A percentile compares a stretch with the other conserved stretches of the same genome.
Conservation (phyloP, 2,888 invertebrate species). For the Oxytorus armatus region DNA sequence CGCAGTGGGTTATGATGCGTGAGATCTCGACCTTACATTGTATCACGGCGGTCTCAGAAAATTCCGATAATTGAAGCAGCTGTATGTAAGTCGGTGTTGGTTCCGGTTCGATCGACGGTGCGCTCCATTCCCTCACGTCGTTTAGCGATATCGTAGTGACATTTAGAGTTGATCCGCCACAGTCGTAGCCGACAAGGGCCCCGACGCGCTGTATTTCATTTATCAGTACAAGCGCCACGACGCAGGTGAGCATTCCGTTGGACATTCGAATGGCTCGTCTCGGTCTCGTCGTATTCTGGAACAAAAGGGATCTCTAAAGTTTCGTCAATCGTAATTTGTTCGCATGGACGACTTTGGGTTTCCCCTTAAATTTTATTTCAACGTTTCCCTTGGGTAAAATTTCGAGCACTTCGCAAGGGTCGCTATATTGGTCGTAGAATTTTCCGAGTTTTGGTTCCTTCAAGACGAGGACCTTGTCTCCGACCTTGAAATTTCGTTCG, state of each 20-base stretch:
- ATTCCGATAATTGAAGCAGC: slow-evolving; percentile 51
- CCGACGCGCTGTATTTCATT: neutral
- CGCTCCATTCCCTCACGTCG: slow-evolving; percentile 22
- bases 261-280: neutral
- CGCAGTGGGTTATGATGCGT: slow-evolving; percentile 32
- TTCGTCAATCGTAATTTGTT: slow-evolving; percentile 26
- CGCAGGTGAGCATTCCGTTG: neutral
- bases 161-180: slow-evolving; percentile 48
- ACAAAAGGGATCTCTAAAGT: neutral
- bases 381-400: slow-evolving; percentile 26
- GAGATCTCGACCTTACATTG: slow-evolving; percentile 48
- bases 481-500: slow-evolving; percentile 20
- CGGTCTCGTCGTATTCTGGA: neutral
- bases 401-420: slow-evolving; percentile 38
- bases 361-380: slow-evolving; percentile 29
- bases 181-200: slow-evolving; percentile 45
- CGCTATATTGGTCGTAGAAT: slow-evolving; percentile 36
- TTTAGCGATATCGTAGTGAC: slow-evolving; percentile 42
- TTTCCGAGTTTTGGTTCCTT: slow-evolving; percentile 49
- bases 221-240: neutral
- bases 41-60: slow-evolving; percentile 11
- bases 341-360: slow-evolving; percentile 24
- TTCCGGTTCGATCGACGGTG: slow-evolving; percentile 14
- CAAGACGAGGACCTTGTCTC: slow-evolving; percentile 45
- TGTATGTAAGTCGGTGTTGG: slow-evolving; percentile 36